Evolutionary conservation across 2,797 vertebrate genomes (phyloP).

Genomic region (Sitta carolinensis): DNA sequence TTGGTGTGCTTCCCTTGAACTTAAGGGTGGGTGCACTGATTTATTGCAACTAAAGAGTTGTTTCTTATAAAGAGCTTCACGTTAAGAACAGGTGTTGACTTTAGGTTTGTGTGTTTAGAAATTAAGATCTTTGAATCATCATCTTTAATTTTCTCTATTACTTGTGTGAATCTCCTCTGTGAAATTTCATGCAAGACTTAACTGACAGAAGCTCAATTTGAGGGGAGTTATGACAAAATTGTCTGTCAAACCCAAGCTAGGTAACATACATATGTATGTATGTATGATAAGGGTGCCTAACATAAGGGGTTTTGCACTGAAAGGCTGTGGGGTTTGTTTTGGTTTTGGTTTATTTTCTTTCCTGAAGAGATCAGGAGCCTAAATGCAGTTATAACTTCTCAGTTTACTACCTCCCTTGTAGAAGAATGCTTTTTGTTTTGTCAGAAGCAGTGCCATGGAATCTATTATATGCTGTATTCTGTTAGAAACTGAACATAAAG

Average conservation of each 20-base stretch:
- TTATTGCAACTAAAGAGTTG: not conserved
- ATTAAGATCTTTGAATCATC: not conserved
- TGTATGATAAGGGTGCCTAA: not conserved
- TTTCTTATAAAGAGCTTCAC: not conserved
- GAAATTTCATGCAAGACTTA: not conserved
- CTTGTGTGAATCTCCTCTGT: not conserved
- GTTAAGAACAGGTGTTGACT: not conserved
- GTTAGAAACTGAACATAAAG: not conserved
- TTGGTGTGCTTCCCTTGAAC: not conserved
- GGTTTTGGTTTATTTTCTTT: not conserved
- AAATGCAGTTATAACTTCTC: not conserved
- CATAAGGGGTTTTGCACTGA: not conserved
- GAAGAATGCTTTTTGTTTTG: not conserved
- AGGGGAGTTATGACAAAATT: not conserved
- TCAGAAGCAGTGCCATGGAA: not conserved
- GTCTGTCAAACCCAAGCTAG: not conserved
- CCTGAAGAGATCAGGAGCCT: not conserved
- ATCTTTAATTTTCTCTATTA: not conserved
- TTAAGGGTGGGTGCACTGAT: not conserved
- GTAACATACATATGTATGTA: not conserved
- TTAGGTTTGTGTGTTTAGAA: not conserved
- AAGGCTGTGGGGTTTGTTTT: not conserved
- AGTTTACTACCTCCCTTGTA: not conserved
- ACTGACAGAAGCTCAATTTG: not conserved
- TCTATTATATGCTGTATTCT: rapidly evolving